Base-by-base conservation (phyloP, 1,140 invertebrate species). In the Lordiphosa collinella region DNA sequence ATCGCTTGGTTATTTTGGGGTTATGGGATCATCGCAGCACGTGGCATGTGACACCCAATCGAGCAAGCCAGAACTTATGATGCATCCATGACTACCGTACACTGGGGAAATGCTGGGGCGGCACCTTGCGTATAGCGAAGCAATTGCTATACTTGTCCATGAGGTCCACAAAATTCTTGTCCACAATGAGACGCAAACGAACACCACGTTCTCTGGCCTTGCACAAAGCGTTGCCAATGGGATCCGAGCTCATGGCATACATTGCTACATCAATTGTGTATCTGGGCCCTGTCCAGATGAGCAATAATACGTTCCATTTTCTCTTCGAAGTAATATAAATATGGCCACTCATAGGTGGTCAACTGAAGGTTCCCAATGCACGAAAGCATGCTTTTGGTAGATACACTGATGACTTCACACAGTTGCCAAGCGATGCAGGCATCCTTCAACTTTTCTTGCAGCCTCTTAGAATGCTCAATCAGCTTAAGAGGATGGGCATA, bases 191-290 rank as follows among this genome's bases (percentile, higher is more conserved):
- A 3, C 68, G 60, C 4, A 59, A 46, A 3, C 46, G 43, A 7
- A 68, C 46, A 7, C 59, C 59, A 11, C 67, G 63, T 1, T n/a
- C 4, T 6, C 5, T 9, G 3, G 38, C 64, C 3, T 3, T 2
- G 0, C 9, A 6, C 29, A 71, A 7, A 1, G 49, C 38, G 0
- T 22, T 2, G 0, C 9, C 29, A 35, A 70, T 59, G 5, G 13
- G 2, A 8, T 12, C 10, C 3, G 37, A 51, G 14, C 12, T 14
- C 11, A 72, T 34, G 3, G 40, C 10, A 34, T 52, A 60, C 4
- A 70, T 53, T 11, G 65, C 68, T 2, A 58, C 3, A 13, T 63
- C 53, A 7, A 71, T 71, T 11, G 43, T 29, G 8, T 32, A 48
- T 12, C 18, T 13, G n/a, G n/a, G 55, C 51, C 2, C 1, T 18